Percentiles rank a stretch among this genome's conserved stretches.
Conservation (phyloP, 2,888 invertebrate species). For the Cephus pygmeus region DNA sequence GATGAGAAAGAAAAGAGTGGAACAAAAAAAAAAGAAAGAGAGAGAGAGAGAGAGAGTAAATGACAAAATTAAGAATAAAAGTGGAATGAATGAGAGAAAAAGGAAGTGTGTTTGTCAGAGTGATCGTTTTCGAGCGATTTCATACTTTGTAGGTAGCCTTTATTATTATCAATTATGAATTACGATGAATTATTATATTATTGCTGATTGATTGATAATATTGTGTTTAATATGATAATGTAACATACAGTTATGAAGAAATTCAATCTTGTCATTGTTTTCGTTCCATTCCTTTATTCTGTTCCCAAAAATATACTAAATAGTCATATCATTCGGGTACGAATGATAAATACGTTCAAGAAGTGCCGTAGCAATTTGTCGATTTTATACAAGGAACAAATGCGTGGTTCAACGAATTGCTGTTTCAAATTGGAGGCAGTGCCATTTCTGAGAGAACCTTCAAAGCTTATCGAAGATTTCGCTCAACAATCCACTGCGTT, state of each 20-base stretch:
- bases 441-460: too few relatives aligned
- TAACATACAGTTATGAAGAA: conserved; percentile 59
- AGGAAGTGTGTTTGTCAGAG: background rate
- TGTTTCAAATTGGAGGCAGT: too few relatives aligned
- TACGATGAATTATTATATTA: conserved; percentile 31
- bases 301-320: background rate
- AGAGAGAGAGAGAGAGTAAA: background rate
- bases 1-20: conserved; percentile 18
- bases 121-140: conserved; percentile 27
- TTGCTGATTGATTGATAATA: conserved; percentile 46
- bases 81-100: background rate
- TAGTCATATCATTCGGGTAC: too few relatives aligned
- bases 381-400: too few relatives aligned
- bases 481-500: too few relatives aligned
- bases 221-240: conserved; percentile 62
- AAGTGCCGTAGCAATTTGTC: background rate
- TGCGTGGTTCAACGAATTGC: too few relatives aligned
- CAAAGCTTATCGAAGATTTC: too few relatives aligned
- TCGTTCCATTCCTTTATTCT: background rate
- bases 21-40: background rate
- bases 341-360: background rate
- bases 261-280: background rate
- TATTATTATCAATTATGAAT: conserved; percentile 44
- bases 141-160: conserved; percentile 53
- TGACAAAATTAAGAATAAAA: background rate